A percentile compares a stretch with the other conserved stretches of the same genome.
These are phyloP conservation scores for Lampropteryx suffumata DNA, from an alignment of 2,888 invertebrate species.

Conservation along the genomic window DNA sequence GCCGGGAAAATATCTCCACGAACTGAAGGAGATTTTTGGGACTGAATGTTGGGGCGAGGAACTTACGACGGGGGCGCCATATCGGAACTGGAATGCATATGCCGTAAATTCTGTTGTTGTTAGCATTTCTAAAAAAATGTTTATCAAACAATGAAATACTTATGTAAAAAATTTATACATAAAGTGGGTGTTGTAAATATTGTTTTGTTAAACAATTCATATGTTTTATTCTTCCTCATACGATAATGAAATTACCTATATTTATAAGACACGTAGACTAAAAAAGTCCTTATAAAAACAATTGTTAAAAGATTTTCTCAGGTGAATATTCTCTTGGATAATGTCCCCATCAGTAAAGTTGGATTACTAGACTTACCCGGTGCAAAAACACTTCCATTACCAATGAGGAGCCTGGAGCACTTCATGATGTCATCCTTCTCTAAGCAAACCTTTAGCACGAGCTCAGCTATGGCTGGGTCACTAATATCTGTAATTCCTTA, in stretches of 20 bases:
- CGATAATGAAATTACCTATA: too few species aligned
- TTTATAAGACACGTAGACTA: too few species aligned
- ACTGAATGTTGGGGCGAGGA: constrained; percentile 48
- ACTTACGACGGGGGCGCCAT: constrained; percentile 56
- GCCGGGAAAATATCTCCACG: constrained; percentile 42
- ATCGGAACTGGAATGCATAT: constrained; percentile 41
- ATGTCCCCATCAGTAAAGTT: too few species aligned
- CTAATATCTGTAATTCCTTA: constrained; percentile 38
- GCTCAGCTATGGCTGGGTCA: constrained; percentile 45
- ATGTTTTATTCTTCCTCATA: too few species aligned
- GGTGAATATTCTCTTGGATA: too few species aligned
- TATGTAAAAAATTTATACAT: too few species aligned
- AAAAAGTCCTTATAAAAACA: too few species aligned
- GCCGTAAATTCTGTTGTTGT: not conserved
- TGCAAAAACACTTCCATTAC: constrained; percentile 33
- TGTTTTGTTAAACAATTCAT: too few species aligned
- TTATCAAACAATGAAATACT: too few species aligned
- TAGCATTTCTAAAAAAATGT: too few species aligned
- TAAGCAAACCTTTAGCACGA: constrained; percentile 43
- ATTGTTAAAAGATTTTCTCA: too few species aligned
- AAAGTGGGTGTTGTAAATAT: too few species aligned
- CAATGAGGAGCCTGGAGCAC: constrained; percentile 19
- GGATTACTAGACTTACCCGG: constrained; percentile 16
- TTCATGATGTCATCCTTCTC: constrained; percentile 46
- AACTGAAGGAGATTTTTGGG: constrained; percentile 46